Percentiles rank a stretch among this genome's conserved stretches.
Evolutionary conservation across 2,113 vertebrate species (phyloP).

Genomic region (Ctenomys sociabilis): DNA sequence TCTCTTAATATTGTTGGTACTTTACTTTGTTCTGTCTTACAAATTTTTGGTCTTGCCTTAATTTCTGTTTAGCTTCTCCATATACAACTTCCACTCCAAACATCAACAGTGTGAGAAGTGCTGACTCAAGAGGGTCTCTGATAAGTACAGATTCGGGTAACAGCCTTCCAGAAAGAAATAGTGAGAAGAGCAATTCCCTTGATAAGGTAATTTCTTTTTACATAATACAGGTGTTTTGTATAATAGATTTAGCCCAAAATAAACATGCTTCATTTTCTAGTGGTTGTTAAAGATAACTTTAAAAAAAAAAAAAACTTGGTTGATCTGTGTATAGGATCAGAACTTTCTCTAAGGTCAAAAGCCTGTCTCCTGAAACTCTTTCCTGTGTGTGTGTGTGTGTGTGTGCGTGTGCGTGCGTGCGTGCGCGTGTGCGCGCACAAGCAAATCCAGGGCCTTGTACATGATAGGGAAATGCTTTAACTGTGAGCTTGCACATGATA

Average conservation of each 20-base stretch:
- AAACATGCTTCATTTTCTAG: background rate
- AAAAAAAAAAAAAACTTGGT: background rate
- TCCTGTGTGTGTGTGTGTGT: background rate
- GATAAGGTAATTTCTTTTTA: conserved; percentile 92
- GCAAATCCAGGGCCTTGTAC: background rate
- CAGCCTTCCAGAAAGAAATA: conserved; percentile 92
- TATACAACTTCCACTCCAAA: conserved; percentile 95
- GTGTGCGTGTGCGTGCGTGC: background rate
- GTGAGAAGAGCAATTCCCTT: conserved; percentile 94
- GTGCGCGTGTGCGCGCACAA: background rate
- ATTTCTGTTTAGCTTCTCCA: conserved; percentile 89
- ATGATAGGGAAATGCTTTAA: background rate
- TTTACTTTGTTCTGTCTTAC: background rate
- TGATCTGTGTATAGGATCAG: background rate
- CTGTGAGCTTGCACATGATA: background rate
- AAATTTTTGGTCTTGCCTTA: conserved; percentile 21
- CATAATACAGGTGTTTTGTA: background rate
- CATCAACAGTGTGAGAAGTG: conserved; percentile 92
- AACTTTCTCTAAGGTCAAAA: background rate
- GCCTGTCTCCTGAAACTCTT: background rate
- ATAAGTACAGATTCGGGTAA: conserved; percentile 97
- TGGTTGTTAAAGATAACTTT: background rate
- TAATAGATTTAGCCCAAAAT: background rate
- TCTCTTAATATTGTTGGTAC: background rate
- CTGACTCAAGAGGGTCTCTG: conserved; percentile 96